These are phyloP conservation scores for Siderastrea siderea DNA, from an alignment of 92 coral and sea anemone genomes.

Conservation along the genomic window DNA sequence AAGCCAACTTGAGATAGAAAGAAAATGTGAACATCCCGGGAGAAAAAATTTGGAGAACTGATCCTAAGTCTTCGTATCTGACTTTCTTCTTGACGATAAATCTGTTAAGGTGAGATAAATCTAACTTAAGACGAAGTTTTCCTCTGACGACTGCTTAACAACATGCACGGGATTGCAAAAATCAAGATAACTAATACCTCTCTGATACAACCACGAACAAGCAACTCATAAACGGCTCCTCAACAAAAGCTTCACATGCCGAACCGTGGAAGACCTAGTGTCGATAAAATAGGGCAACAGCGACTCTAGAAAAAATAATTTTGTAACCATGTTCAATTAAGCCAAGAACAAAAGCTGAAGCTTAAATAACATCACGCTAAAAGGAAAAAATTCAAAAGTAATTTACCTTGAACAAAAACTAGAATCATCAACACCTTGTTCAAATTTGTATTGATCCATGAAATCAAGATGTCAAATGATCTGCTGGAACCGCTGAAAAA, in stretches of 20 bases:
- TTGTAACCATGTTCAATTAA: conserved; percentile 20
- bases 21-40: conserved; percentile 40
- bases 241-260: conserved; percentile 6
- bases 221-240: conserved; percentile 52
- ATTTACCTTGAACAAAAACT: neutral
- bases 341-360: conserved; percentile 55
- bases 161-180: too few relatives aligned
- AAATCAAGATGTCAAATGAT: too few relatives aligned
- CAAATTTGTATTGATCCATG: neutral
- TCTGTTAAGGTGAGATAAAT: conserved; percentile 64
- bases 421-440: neutral
- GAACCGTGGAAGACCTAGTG: neutral
- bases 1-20: conserved; percentile 66
- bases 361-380: conserved; percentile 45
- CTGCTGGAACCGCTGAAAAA: too few relatives aligned
- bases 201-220: conserved; percentile 49
- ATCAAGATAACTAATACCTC: neutral
- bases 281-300: too few relatives aligned
- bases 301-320: too few relatives aligned
- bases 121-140: conserved; percentile 59
- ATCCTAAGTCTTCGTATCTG: conserved; percentile 66
- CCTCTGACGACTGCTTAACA: conserved; percentile 9
- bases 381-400: conserved; percentile 2
- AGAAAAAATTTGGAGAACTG: conserved; percentile 61
- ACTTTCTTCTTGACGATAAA: conserved; percentile 35